These are phyloP conservation scores for Drosophila rellima DNA, from an alignment of 2,888 invertebrate species.

Conservation along the genomic window DNA sequence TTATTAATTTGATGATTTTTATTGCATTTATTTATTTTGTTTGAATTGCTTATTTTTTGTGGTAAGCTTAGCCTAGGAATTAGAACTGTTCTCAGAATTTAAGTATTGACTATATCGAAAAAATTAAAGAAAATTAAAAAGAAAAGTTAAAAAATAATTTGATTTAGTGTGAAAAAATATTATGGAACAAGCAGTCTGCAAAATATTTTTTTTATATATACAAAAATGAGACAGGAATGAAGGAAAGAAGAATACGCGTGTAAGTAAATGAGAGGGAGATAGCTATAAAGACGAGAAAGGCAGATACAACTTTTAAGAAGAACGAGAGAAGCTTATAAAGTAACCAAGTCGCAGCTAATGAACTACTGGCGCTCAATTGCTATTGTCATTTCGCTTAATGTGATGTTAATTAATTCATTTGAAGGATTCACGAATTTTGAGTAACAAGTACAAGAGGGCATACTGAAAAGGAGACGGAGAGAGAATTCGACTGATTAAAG, in stretches of 20 bases:
- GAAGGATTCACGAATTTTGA: not conserved
- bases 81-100: constrained; percentile 80
- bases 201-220: constrained; percentile 15
- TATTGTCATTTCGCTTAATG: not conserved
- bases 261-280: not conserved
- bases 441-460: not conserved
- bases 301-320: not conserved
- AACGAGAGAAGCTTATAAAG: constrained; percentile 2
- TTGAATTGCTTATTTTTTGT: constrained; percentile 24
- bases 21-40: constrained; percentile 20
- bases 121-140: constrained; percentile 62
- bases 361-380: not conserved
- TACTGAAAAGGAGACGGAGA: not conserved
- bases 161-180: constrained; percentile 50
- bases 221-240: constrained; percentile 6
- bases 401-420: not conserved
- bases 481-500: no score
- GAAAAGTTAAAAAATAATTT: constrained; percentile 65
- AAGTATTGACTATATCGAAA: constrained; percentile 78
- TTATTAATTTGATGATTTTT: no score
- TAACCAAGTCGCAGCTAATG: not conserved
- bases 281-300: not conserved
- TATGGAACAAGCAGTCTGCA: constrained; percentile 35
- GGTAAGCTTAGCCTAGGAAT: constrained; percentile 67
- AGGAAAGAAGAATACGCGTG: not conserved